Evolutionary conservation across 2,888 invertebrate genomes (phyloP).

Genomic region (Phaonia tiefii): DNA sequence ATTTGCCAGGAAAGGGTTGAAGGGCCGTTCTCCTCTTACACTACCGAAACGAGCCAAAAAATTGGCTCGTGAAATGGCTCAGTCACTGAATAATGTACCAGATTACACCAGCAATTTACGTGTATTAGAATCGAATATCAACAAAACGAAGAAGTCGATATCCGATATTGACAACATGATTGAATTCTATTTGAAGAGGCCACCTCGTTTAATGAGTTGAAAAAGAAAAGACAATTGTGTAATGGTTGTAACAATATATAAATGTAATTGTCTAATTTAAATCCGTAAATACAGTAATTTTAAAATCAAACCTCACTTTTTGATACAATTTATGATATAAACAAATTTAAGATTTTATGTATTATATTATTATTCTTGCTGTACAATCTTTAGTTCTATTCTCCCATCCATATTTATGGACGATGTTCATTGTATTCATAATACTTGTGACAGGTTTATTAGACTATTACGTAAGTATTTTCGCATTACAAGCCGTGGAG

Average conservation of each 20-base stretch:
- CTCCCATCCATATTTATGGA: too few relatives aligned
- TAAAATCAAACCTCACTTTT: not conserved
- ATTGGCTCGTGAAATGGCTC: slow-evolving; percentile 76
- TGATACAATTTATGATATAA: slow-evolving; percentile 1
- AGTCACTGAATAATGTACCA: slow-evolving; percentile 72
- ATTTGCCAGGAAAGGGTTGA: slow-evolving; percentile 71
- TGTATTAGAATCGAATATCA: slow-evolving; percentile 78
- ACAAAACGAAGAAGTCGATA: slow-evolving; percentile 78
- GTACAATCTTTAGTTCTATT: slow-evolving; percentile 18
- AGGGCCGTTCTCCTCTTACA: slow-evolving; percentile 70
- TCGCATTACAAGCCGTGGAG: too few relatives aligned
- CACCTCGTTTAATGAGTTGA: slow-evolving; percentile 58
- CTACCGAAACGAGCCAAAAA: slow-evolving; percentile 76
- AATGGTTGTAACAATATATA: too few relatives aligned
- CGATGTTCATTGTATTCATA: too few relatives aligned
- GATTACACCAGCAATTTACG: slow-evolving; percentile 77
- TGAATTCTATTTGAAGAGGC: slow-evolving; percentile 78
- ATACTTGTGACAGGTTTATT: too few relatives aligned
- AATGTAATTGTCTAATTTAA: too few relatives aligned
- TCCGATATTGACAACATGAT: slow-evolving; percentile 79
- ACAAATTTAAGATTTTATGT: slow-evolving; percentile 23
- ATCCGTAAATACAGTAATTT: too few relatives aligned
- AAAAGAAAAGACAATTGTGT: slow-evolving; percentile 12
- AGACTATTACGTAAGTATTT: too few relatives aligned
- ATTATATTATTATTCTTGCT: not conserved